These are phyloP conservation scores for Whitmania pigra DNA, from an alignment of 1,140 invertebrate genomes.

Conservation along the genomic window DNA sequence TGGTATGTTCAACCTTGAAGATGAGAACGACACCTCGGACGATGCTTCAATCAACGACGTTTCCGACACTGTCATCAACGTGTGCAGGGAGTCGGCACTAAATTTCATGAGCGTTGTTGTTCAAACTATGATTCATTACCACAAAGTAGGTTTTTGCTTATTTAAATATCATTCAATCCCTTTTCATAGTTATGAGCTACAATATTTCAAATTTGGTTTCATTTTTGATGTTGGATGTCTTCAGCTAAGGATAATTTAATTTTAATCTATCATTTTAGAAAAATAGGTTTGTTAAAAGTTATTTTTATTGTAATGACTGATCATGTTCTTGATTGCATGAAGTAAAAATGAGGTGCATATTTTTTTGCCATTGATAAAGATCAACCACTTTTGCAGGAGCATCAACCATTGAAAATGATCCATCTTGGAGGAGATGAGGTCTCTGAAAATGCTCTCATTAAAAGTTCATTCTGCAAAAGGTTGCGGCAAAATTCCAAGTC, in stretches of 20 bases:
- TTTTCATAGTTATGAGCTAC: too few relatives aligned
- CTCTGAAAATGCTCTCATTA: slow-evolving; percentile 30
- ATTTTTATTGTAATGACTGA: too few relatives aligned
- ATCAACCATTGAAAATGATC: slow-evolving; percentile 31
- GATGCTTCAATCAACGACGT: background rate
- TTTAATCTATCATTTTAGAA: too few relatives aligned
- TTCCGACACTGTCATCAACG: background rate
- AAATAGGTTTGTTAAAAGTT: too few relatives aligned
- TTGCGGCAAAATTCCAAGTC: too few relatives aligned
- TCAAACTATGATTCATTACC: slow-evolving; percentile 4
- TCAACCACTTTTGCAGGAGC: slow-evolving; percentile 21
- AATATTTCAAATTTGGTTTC: too few relatives aligned
- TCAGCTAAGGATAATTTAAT: too few relatives aligned
- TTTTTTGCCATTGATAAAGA: background rate
- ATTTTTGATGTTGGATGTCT: too few relatives aligned
- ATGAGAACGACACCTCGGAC: background rate
- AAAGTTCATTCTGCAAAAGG: slow-evolving; percentile 29
- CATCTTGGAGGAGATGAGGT: slow-evolving; percentile 37
- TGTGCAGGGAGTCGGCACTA: background rate
- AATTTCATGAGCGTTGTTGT: background rate
- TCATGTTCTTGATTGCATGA: too few relatives aligned
- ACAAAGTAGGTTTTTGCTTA: background rate
- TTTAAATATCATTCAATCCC: background rate
- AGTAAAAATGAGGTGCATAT: too few relatives aligned
- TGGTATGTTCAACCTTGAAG: background rate